These are phyloP conservation scores for Notocelia uddmanniana DNA, from an alignment of 2,888 invertebrate genomes.

Conservation along the genomic window DNA sequence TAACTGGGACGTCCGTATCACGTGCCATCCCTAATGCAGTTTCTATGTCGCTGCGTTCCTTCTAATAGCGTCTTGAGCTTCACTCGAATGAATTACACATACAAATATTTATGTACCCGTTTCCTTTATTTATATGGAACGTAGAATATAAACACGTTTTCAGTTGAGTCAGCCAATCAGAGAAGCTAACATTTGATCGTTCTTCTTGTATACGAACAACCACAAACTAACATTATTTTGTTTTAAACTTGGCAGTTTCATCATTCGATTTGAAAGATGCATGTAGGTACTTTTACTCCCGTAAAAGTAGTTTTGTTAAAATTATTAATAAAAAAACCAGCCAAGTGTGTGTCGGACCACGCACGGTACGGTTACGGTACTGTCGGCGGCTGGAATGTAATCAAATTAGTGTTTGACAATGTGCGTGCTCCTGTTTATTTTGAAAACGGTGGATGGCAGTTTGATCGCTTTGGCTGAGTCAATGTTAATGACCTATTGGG, in stretches of 20 bases:
- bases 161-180: not conserved
- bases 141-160: not conserved
- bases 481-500: no score
- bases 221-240: not conserved
- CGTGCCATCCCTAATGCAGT: conserved; percentile 40
- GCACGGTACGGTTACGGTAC: no score
- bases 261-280: no score
- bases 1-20: conserved; percentile 27
- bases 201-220: not conserved
- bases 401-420: no score
- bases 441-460: no score
- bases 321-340: no score
- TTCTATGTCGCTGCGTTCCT: conserved; percentile 36
- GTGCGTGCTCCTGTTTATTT: no score
- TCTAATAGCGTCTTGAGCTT: conserved; percentile 35
- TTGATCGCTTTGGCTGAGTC: no score
- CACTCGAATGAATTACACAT: conserved; percentile 30
- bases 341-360: no score
- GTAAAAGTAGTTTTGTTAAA: no score
- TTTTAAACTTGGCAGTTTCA: not conserved
- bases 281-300: no score
- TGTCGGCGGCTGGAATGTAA: no score
- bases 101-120: conserved; percentile 32
- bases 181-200: not conserved
- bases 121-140: conserved; percentile 12